Percentiles rank a stretch among this genome's conserved stretches.
These are phyloP conservation scores for Pseudochaenichthys georgianus DNA, from an alignment of 2,797 vertebrate genomes.

Conservation along the genomic window DNA sequence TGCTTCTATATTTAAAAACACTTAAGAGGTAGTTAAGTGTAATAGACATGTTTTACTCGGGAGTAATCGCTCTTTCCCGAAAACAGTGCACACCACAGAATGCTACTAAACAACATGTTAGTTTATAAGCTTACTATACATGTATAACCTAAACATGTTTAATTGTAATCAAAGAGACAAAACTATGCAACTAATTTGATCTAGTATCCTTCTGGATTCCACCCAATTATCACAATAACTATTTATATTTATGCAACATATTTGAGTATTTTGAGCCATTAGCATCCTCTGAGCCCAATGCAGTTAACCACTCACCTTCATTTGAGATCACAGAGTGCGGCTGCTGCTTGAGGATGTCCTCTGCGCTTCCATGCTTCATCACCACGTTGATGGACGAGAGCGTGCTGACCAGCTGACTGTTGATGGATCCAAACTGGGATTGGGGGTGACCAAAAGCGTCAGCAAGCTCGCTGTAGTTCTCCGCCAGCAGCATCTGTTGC, in stretches of 20 bases:
- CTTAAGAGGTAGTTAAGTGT: background rate
- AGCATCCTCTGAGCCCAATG: background rate
- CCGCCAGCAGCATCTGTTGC: conserved; percentile 94
- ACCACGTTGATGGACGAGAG: conserved; percentile 94
- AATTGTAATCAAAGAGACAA: background rate
- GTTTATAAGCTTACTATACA: background rate
- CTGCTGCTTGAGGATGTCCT: conserved; percentile 83
- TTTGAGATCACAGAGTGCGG: conserved; percentile 40
- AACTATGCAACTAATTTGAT: conserved; percentile 1
- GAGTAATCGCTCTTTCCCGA: background rate
- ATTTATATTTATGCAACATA: conserved; percentile 14
- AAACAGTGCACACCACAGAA: background rate
- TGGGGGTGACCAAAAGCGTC: conserved; percentile 96
- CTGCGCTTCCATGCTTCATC: conserved; percentile 91
- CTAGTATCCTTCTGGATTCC: conserved; percentile 4
- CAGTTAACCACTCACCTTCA: conserved; percentile 72
- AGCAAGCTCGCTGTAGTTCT: conserved; percentile 96
- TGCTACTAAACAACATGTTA: background rate
- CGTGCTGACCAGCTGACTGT: conserved; percentile 95
- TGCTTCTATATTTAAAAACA: background rate
- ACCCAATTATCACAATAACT: conserved; percentile 15
- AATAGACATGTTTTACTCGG: background rate
- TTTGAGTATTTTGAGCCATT: conserved; percentile 2
- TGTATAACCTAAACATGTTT: background rate
- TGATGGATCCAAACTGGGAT: conserved; percentile 95